These are phyloP conservation scores for Podarcis lilfordi DNA, from an alignment of 2,797 vertebrate species.

Conservation along the genomic window DNA sequence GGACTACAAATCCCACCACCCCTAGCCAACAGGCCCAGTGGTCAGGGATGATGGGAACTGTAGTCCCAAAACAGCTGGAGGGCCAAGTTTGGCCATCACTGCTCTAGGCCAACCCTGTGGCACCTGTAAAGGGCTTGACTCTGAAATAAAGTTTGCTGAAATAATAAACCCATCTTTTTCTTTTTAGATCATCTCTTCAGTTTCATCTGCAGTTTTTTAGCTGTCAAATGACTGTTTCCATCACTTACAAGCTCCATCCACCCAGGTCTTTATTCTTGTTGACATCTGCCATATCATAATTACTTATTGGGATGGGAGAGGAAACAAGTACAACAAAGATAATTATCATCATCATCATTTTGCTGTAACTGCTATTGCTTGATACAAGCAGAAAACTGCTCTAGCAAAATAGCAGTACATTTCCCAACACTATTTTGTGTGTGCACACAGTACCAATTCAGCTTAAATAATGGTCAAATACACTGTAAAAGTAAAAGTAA, in stretches of 20 bases:
- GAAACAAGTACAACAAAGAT: not conserved
- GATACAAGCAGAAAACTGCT: not conserved
- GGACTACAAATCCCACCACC: no score
- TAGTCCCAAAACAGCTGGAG: no score
- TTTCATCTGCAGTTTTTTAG: conserved; percentile 10
- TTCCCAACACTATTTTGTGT: not conserved
- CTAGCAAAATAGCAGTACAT: not conserved
- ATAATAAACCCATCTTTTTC: not conserved
- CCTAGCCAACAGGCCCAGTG: no score
- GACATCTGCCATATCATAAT: not conserved
- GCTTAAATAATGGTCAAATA: not conserved
- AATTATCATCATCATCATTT: not conserved
- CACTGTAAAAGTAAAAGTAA: not conserved
- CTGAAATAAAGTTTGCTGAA: not conserved
- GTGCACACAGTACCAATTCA: not conserved
- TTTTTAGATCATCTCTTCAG: not conserved
- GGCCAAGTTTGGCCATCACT: no score
- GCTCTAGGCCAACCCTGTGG: not conserved
- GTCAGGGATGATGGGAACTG: no score
- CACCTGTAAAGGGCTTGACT: not conserved
- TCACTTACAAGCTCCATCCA: not conserved
- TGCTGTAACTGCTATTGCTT: not conserved
- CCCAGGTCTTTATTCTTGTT: not conserved
- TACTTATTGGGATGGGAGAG: not conserved
- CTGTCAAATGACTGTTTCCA: not conserved